A percentile compares a stretch with the other conserved stretches of the same genome.
These are phyloP conservation scores for Grantiella picta DNA, from an alignment of 2,113 vertebrate genomes.

Conservation along the genomic window DNA sequence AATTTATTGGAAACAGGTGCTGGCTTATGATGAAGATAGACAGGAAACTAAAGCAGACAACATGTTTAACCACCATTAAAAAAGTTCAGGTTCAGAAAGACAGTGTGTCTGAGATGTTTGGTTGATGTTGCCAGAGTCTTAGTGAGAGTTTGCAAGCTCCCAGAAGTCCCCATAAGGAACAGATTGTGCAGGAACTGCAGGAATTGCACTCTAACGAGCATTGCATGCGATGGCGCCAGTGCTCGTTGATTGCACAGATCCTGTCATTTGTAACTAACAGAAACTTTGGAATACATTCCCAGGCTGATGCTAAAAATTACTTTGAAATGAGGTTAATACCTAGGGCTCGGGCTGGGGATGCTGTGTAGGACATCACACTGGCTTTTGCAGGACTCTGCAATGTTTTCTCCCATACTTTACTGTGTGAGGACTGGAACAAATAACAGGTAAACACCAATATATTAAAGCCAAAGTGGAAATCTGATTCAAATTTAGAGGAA, in stretches of 20 bases:
- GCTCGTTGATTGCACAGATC: constrained; percentile 63
- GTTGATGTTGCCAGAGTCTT: constrained; percentile 68
- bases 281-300: constrained; percentile 32
- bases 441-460: background rate
- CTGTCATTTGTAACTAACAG: constrained; percentile 42
- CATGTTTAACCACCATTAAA: constrained; percentile 75
- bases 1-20: constrained; percentile 84
- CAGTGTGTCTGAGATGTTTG: constrained; percentile 76
- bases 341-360: background rate
- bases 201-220: constrained; percentile 60
- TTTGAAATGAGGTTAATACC: constrained; percentile 46
- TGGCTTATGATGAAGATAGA: constrained; percentile 77
- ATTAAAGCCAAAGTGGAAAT: background rate
- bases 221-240: constrained; percentile 40
- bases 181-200: constrained; percentile 66
- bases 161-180: constrained; percentile 65
- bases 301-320: constrained; percentile 48
- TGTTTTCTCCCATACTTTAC: background rate
- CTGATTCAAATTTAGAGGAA: background rate
- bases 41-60: constrained; percentile 79
- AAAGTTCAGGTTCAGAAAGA: constrained; percentile 76
- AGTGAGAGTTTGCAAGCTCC: constrained; percentile 56
- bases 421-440: background rate
- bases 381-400: background rate
- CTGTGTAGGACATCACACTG: background rate